Base-by-base conservation (phyloP, 2,888 invertebrate species). In the Zhuqinia jingwanae region DNA sequence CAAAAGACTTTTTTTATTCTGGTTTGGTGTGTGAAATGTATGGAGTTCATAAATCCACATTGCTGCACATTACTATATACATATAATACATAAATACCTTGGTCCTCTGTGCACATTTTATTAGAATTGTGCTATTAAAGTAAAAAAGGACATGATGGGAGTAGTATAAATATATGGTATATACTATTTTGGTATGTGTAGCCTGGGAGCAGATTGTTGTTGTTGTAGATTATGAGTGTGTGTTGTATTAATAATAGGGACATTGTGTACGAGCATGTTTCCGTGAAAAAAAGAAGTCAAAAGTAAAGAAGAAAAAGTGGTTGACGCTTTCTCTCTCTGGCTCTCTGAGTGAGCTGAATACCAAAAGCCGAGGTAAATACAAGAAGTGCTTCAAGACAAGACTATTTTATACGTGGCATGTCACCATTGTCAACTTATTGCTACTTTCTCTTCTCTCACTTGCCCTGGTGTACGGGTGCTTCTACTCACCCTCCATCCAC, bases 1-100 rank as follows among this genome's bases (percentile, higher is more conserved):
- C 15, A 50, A 50, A 50, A n/a, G n/a, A n/a, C 53, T 50, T 80
- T 56, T 68, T 1, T 78, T 78, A 22, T n/a, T n/a, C n/a, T n/a
- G n/a, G n/a, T n/a, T n/a, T n/a, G n/a, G n/a, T n/a, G n/a, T 65
- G 50, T 87, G 15, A 60, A 60, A 87, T 85, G 88, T 90, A 90
- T 90, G 89, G 90, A 90, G 89, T 90, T 90, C 89, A 90, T 90
- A 90, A 90, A 90, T 90, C 89, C 53, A 63, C 47, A 47, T 13
- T n/a, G n/a, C n/a, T n/a, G n/a, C 76, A 76, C 58, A 47, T 60
- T 25, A 25, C 58, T 56, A 56, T 11, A 6, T 56, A 20, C 20
- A 56, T 56, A 5, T 22, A n/a, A n/a, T n/a, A 20, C 20, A 56
- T 20, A 20, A 17, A 20, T 56, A 20, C 56, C 20, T 20, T 20